Evolutionary conservation across 2,888 invertebrate genomes (phyloP).

Genomic region (Cephus nigrinus): DNA sequence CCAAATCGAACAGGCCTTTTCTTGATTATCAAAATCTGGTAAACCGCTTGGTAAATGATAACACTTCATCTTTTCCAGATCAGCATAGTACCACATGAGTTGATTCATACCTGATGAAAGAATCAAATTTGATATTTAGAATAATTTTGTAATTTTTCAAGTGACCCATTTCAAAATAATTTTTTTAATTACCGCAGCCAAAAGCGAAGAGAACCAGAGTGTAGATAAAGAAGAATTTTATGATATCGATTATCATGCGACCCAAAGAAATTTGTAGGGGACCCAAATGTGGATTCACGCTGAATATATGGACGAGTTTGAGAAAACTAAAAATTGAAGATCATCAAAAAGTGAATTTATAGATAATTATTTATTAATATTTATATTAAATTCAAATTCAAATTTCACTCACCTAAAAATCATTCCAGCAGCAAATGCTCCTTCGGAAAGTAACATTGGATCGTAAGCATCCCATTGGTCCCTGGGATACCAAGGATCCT

Average conservation of each 20-base stretch:
- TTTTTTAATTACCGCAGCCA: slow-evolving; percentile 83
- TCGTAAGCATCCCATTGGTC: slow-evolving; percentile 96
- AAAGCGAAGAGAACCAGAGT: slow-evolving; percentile 93
- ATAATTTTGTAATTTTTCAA: neutral
- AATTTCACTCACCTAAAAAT: slow-evolving; percentile 78
- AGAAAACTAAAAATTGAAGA: slow-evolving; percentile 76
- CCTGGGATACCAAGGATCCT: slow-evolving; percentile 86
- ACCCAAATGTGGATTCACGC: slow-evolving; percentile 95
- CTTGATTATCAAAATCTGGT: slow-evolving; percentile 87
- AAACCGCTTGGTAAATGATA: slow-evolving; percentile 79
- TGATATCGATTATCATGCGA: slow-evolving; percentile 92
- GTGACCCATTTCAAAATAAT: neutral
- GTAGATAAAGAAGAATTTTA: slow-evolving; percentile 97
- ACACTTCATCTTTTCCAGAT: slow-evolving; percentile 87
- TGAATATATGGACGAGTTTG: slow-evolving; percentile 96
- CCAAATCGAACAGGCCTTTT: slow-evolving; percentile 87
- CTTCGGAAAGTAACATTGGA: slow-evolving; percentile 93
- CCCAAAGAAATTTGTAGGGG: slow-evolving; percentile 95
- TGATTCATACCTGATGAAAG: slow-evolving; percentile 81
- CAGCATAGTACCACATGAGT: slow-evolving; percentile 92
- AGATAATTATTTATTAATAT: neutral
- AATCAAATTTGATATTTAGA: neutral
- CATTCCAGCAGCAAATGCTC: slow-evolving; percentile 97
- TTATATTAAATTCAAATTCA: neutral
- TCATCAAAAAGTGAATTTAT: slow-evolving; percentile 2